Conservation (phyloP, 2,113 vertebrate genomes). For the Genyomyrus donnyi region DNA sequence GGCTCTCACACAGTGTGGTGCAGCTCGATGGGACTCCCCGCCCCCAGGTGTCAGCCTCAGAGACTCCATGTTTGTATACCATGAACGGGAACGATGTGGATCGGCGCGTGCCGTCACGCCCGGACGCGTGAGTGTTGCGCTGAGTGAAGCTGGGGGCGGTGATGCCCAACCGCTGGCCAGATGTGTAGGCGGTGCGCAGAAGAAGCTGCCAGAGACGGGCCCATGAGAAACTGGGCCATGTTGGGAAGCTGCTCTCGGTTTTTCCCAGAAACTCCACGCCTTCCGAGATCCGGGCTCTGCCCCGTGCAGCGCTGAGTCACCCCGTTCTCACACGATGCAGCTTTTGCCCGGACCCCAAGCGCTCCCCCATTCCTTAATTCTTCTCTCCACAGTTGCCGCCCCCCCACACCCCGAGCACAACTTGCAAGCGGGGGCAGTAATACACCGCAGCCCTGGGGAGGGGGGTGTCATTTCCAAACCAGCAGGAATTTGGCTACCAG, state of each 20-base stretch:
- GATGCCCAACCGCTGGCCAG: not conserved
- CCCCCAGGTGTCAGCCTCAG: not conserved
- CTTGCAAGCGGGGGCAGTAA: slow-evolving; percentile 25
- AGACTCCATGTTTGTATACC: not conserved
- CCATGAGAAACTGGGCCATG: not conserved
- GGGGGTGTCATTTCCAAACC: slow-evolving; percentile 52
- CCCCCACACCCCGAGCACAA: slow-evolving; percentile 46
- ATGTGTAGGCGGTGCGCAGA: not conserved
- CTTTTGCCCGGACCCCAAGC: slow-evolving; percentile 3
- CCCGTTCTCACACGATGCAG: not conserved
- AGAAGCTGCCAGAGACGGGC: not conserved
- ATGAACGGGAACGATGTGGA: not conserved
- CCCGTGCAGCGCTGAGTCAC: slow-evolving; percentile 8
- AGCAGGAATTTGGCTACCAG: slow-evolving; percentile 64
- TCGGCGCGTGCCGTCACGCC: not conserved
- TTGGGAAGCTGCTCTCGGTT: not conserved
- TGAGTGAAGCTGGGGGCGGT: not conserved
- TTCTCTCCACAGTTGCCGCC: slow-evolving; percentile 29
- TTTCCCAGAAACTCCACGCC: slow-evolving; percentile 1
- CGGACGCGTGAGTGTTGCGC: not conserved
- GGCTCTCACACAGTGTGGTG: not conserved
- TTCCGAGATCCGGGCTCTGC: not conserved
- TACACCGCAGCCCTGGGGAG: not conserved
- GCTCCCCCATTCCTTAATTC: slow-evolving; percentile 17
- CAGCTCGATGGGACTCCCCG: not conserved